Percentiles rank a stretch among this genome's conserved stretches.
phyloP scores from a whole-genome alignment of 2,113 vertebrate genomes.

The Sinocyclocheilus maitianheensis region DNA sequence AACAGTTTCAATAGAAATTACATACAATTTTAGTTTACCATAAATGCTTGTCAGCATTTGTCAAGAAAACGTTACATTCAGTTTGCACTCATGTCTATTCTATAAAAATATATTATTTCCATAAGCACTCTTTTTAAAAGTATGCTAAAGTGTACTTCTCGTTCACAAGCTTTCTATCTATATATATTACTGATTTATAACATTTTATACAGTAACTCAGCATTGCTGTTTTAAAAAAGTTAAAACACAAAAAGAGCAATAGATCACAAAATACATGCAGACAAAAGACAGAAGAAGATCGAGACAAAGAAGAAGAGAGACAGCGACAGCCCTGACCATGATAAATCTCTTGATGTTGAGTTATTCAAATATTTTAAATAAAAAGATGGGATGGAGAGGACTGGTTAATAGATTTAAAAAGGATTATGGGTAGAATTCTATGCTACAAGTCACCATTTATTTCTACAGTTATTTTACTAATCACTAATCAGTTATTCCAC shows the following conservation, averaged over 20 bases:
- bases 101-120: no score
- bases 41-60: no score
- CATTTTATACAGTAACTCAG: no score
- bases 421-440: slow-evolving; percentile 7
- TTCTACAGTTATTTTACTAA: neutral
- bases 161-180: neutral
- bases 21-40: no score
- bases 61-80: no score
- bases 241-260: slow-evolving; percentile 11
- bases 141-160: neutral
- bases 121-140: neutral
- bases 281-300: neutral
- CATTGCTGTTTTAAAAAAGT: neutral
- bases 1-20: no score
- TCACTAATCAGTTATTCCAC: no score
- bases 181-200: no score
- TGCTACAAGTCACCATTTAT: slow-evolving; percentile 13
- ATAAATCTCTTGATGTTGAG: slow-evolving; percentile 17
- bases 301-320: slow-evolving; percentile 2
- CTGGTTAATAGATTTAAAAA: slow-evolving; percentile 42
- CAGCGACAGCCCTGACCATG: slow-evolving; percentile 39
- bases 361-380: slow-evolving; percentile 1
- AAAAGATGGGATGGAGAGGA: slow-evolving; percentile 31
- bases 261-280: slow-evolving; percentile 15
- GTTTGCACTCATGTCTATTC: no score